These are phyloP conservation scores for Potamilus streckersoni DNA, from an alignment of 1,140 invertebrate species.

Conservation along the genomic window DNA sequence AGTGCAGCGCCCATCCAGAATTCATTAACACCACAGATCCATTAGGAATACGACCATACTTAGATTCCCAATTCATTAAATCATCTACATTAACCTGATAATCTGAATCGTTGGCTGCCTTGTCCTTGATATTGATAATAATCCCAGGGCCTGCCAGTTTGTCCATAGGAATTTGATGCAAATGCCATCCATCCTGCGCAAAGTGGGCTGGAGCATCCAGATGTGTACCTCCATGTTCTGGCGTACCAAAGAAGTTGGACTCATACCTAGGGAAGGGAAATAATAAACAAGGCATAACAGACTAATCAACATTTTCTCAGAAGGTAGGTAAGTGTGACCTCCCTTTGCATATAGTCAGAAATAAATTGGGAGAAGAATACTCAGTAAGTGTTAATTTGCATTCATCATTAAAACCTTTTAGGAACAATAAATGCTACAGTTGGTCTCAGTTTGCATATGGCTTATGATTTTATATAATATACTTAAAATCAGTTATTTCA, in stretches of 20 bases:
- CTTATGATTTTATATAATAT: no score
- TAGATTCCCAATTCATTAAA: conserved; percentile 42
- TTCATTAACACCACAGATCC: conserved; percentile 55
- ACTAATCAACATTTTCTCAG: no score
- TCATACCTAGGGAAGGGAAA: conserved; percentile 8
- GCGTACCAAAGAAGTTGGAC: conserved; percentile 22
- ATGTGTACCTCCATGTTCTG: conserved; percentile 77
- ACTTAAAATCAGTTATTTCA: no score
- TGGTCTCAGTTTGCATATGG: no score
- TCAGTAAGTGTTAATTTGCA: no score
- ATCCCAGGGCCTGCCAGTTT: conserved; percentile 33
- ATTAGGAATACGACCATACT: conserved; percentile 42
- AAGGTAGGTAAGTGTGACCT: no score
- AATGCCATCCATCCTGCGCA: not conserved
- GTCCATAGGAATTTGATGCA: conserved; percentile 33
- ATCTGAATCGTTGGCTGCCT: conserved; percentile 38
- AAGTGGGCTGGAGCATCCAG: conserved; percentile 34
- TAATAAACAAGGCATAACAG: no score
- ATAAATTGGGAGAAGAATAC: no score
- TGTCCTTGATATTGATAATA: conserved; percentile 32
- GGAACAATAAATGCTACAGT: no score
- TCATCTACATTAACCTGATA: conserved; percentile 42
- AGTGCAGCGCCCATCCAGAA: conserved; percentile 50
- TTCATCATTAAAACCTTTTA: no score
- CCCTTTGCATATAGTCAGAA: no score